Percentiles rank a stretch among this genome's conserved stretches.
Evolutionary conservation across 2,797 vertebrate genomes (phyloP).

Genomic region (Leptodactylus fallax): DNA sequence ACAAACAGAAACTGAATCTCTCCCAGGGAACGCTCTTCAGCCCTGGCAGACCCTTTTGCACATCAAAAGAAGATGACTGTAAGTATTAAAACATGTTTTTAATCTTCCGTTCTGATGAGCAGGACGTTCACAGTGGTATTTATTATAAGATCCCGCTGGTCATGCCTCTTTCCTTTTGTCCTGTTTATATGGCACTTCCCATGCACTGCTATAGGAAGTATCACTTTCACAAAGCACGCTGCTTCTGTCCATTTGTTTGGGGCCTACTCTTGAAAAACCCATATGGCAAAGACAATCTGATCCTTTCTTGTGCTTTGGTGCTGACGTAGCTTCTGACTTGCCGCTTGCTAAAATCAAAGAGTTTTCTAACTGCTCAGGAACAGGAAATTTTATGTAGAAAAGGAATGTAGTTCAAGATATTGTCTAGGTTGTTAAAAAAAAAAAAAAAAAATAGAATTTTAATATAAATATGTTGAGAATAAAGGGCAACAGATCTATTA

Average conservation of each 20-base stretch:
- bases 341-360: constrained; percentile 41
- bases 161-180: constrained; percentile 75
- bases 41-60: constrained; percentile 67
- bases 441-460: constrained; percentile 8
- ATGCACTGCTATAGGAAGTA: constrained; percentile 71
- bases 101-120: constrained; percentile 77
- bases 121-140: constrained; percentile 75
- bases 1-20: constrained; percentile 46
- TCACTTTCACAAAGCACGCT: constrained; percentile 72
- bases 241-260: constrained; percentile 70
- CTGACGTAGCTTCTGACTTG: constrained; percentile 54
- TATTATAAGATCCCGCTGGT: constrained; percentile 72
- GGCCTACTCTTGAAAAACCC: constrained; percentile 65
- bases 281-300: constrained; percentile 67
- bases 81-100: constrained; percentile 78
- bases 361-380: constrained; percentile 22
- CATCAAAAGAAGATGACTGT: constrained; percentile 75
- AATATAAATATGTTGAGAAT: not conserved
- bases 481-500: not conserved
- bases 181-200: constrained; percentile 73
- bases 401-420: constrained; percentile 22
- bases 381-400: constrained; percentile 44
- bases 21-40: constrained; percentile 29
- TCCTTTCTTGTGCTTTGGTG: constrained; percentile 68
- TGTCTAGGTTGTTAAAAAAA: constrained; percentile 9